A percentile compares a stretch with the other conserved stretches of the same genome.
Evolutionary conservation across 2,797 vertebrate species (phyloP).

Genomic region (Carcharodon carcharias): DNA sequence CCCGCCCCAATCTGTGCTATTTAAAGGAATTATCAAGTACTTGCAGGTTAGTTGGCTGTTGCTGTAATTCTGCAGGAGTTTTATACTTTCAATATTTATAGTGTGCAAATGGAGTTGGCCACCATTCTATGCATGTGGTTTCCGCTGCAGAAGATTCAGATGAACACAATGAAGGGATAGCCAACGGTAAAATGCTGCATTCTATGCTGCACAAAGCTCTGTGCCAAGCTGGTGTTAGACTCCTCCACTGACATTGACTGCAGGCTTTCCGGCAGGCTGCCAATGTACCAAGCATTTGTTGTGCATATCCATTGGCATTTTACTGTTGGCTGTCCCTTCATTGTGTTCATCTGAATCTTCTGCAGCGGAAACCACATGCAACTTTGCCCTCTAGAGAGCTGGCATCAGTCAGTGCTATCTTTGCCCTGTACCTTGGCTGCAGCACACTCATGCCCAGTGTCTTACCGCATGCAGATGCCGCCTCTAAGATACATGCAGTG

Average conservation of each 20-base stretch:
- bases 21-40: no score
- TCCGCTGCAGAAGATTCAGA: no score
- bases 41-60: not conserved
- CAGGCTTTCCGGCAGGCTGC: not conserved
- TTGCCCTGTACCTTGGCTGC: not conserved
- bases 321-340: not conserved
- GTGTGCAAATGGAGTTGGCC: not conserved
- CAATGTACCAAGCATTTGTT: not conserved
- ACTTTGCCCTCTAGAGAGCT: not conserved
- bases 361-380: not conserved
- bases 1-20: no score
- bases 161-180: no score
- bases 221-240: not conserved
- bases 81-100: not conserved
- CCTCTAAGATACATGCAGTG: not conserved
- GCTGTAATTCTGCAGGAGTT: not conserved
- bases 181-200: no score
- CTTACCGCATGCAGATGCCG: not conserved
- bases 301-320: no score
- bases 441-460: not conserved
- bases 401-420: not conserved
- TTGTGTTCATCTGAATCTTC: not conserved
- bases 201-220: no score
- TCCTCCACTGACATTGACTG: not conserved
- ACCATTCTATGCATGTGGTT: no score